Evolutionary conservation across 2,888 invertebrate genomes (phyloP).

Genomic region (Pammene aurita): DNA sequence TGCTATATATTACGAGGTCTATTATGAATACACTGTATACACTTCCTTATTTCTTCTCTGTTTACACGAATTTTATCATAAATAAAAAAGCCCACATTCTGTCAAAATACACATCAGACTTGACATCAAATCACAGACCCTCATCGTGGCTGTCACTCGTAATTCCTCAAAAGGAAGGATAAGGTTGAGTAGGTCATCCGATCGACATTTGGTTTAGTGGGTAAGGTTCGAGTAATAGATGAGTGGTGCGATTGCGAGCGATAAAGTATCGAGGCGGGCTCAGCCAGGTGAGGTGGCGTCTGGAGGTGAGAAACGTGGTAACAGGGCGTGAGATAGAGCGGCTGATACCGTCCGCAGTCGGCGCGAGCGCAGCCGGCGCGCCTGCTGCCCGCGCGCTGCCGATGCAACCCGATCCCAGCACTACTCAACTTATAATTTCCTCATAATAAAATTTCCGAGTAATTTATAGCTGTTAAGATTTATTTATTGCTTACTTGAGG

Average conservation of each 20-base stretch:
- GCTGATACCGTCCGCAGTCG: slow-evolving; percentile 63
- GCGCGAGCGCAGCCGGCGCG: slow-evolving; percentile 40
- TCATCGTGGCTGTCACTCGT: slow-evolving; percentile 58
- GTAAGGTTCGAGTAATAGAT: slow-evolving; percentile 73
- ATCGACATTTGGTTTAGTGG: slow-evolving; percentile 72
- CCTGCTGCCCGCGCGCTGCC: slow-evolving; percentile 2
- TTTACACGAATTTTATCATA: too few species aligned
- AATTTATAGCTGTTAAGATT: slow-evolving; percentile 17
- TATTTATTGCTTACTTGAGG: slow-evolving; percentile 19
- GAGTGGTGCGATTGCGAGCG: slow-evolving; percentile 70
- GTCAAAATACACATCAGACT: slow-evolving; percentile 43
- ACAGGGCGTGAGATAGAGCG: slow-evolving; percentile 75
- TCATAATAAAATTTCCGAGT: slow-evolving; percentile 4
- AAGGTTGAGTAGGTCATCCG: slow-evolving; percentile 53
- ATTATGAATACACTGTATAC: too few species aligned
- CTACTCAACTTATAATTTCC: slow-evolving; percentile 19
- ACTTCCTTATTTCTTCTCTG: too few species aligned
- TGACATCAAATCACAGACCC: slow-evolving; percentile 43
- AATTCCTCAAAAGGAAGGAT: slow-evolving; percentile 59
- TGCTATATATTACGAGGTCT: too few species aligned
- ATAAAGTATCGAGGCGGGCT: slow-evolving; percentile 69
- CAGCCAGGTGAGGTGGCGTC: slow-evolving; percentile 66
- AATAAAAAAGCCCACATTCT: neutral
- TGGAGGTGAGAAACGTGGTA: slow-evolving; percentile 80
- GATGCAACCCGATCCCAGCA: slow-evolving; percentile 29